Evolutionary conservation across 2,888 invertebrate species (phyloP).

Genomic region (Ophion ventricosus): DNA sequence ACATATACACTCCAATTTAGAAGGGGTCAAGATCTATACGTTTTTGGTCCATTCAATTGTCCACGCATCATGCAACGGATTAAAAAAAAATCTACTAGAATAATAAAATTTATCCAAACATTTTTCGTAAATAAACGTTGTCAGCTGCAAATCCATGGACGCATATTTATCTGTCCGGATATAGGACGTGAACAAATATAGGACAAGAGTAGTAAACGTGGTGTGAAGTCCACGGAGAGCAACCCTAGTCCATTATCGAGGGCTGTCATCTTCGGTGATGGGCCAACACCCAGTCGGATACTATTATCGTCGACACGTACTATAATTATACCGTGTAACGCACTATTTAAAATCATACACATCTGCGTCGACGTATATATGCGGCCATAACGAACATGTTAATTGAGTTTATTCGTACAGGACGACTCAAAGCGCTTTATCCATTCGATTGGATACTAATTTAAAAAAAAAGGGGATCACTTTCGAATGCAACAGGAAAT

Average conservation of each 20-base stretch:
- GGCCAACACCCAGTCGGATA: slow-evolving; percentile 10
- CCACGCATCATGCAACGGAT: neutral
- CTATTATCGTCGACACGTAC: slow-evolving; percentile 14
- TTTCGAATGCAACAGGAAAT: too few relatives aligned
- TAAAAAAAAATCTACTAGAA: neutral
- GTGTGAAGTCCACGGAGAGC: neutral
- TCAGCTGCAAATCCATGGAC: neutral
- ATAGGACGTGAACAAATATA: neutral
- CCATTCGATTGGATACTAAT: neutral
- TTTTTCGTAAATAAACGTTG: neutral
- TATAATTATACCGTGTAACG: slow-evolving; percentile 10
- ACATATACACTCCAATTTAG: neutral
- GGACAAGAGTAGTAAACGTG: slow-evolving; percentile 13
- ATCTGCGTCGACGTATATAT: neutral
- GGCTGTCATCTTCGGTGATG: slow-evolving; percentile 1
- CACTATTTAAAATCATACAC: neutral
- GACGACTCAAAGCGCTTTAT: neutral
- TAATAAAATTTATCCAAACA: neutral
- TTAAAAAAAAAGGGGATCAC: too few relatives aligned
- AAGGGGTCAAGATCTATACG: neutral
- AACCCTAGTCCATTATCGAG: slow-evolving; percentile 41
- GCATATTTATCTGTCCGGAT: neutral
- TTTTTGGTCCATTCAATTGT: neutral
- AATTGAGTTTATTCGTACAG: neutral
- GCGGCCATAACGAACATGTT: neutral